Evolutionary conservation across 2,797 vertebrate species (phyloP).

Genomic region (Pseudotriccus pelzelni): DNA sequence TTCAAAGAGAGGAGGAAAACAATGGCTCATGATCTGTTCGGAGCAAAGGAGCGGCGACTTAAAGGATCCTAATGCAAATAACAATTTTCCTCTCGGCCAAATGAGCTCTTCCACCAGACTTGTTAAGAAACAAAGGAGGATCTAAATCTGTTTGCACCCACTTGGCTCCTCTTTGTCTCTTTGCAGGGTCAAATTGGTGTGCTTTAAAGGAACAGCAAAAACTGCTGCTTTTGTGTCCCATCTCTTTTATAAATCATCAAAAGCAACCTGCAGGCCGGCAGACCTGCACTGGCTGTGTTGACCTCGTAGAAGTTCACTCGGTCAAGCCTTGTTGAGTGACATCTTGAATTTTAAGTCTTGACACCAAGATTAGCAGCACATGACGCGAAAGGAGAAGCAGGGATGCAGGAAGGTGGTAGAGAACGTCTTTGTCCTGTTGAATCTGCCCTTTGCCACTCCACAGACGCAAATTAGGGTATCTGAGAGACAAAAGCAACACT

Average conservation of each 20-base stretch:
- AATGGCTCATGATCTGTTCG: background rate
- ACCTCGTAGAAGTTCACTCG: too few species aligned
- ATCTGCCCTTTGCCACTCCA: background rate
- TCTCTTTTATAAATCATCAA: background rate
- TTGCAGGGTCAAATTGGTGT: background rate
- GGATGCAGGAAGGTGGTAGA: background rate
- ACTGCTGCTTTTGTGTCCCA: background rate
- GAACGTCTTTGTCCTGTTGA: background rate
- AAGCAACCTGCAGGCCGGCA: background rate
- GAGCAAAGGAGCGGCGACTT: background rate
- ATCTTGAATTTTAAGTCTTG: background rate
- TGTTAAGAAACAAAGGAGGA: background rate
- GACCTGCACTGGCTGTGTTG: background rate
- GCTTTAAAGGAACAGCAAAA: background rate
- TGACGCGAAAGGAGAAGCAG: background rate
- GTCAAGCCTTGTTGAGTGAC: background rate
- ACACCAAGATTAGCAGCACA: rapidly evolving
- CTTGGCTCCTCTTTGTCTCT: background rate
- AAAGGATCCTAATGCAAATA: background rate
- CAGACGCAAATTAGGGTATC: too few species aligned
- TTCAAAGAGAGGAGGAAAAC: background rate
- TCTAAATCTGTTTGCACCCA: background rate
- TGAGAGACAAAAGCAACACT: background rate
- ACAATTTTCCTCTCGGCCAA: background rate
- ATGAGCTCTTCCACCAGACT: background rate